Evolutionary conservation across 2,888 invertebrate genomes (phyloP).

Genomic region (Punctoribates punctum): DNA sequence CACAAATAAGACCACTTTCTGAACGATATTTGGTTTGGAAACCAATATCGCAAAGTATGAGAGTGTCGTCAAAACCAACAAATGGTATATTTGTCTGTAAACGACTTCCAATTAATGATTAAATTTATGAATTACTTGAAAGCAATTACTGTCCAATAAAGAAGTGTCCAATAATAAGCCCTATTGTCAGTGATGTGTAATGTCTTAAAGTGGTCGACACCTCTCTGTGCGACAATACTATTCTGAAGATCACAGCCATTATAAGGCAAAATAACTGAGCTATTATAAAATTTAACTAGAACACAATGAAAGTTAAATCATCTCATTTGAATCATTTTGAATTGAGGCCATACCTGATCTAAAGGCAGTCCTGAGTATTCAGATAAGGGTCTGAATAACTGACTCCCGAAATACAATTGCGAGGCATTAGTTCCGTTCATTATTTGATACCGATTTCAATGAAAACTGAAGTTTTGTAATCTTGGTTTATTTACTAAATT

Average conservation of each 20-base stretch:
- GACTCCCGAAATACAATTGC: too few species aligned
- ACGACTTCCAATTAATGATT: background rate
- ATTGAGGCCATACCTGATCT: constrained; percentile 45
- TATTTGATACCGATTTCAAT: too few species aligned
- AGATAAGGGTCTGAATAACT: background rate
- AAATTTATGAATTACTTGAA: background rate
- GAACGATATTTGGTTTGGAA: constrained; percentile 46
- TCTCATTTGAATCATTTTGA: background rate
- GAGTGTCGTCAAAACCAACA: constrained; percentile 46
- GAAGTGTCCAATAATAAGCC: constrained; percentile 46
- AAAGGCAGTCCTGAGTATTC: constrained; percentile 43
- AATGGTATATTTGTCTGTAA: constrained; percentile 45
- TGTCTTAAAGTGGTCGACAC: constrained; percentile 46
- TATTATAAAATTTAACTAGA: constrained; percentile 47
- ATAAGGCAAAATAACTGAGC: constrained; percentile 46
- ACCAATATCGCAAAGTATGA: constrained; percentile 46
- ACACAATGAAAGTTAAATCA: background rate
- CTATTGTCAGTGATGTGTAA: constrained; percentile 45
- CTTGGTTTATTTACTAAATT: too few species aligned
- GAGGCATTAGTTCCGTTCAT: too few species aligned
- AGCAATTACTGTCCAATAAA: constrained; percentile 48
- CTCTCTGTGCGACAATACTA: constrained; percentile 41
- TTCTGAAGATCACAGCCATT: constrained; percentile 46
- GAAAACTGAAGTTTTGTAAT: too few species aligned
- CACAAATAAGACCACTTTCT: constrained; percentile 71